A percentile compares a stretch with the other conserved stretches of the same genome.
Evolutionary conservation across 2,888 invertebrate genomes (phyloP).

Genomic region (Chrysina gloriosa): DNA sequence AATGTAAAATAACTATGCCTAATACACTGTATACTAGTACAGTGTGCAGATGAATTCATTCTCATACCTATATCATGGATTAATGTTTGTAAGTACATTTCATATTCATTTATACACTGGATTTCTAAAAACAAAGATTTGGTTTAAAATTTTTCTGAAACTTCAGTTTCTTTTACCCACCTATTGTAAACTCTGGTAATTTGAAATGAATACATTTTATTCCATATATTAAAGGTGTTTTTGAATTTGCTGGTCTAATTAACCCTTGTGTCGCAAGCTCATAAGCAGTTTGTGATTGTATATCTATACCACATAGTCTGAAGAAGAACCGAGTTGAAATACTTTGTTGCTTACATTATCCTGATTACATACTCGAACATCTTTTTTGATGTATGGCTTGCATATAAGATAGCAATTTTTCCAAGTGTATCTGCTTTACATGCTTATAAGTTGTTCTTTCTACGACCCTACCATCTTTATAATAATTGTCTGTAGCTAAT

Average conservation of each 20-base stretch:
- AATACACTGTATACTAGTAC: slow-evolving; percentile 82
- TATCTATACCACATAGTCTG: slow-evolving; percentile 81
- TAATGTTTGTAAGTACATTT: slow-evolving; percentile 79
- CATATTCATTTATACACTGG: slow-evolving; percentile 87
- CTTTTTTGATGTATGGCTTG: slow-evolving; percentile 88
- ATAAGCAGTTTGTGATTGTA: slow-evolving; percentile 90
- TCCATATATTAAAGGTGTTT: slow-evolving; percentile 84
- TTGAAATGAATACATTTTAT: slow-evolving; percentile 86
- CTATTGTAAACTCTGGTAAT: slow-evolving; percentile 86
- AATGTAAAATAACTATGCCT: slow-evolving; percentile 85
- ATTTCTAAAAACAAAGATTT: slow-evolving; percentile 73
- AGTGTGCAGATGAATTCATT: slow-evolving; percentile 83
- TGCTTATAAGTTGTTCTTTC: slow-evolving; percentile 78
- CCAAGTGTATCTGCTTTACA: slow-evolving; percentile 76
- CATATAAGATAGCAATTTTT: slow-evolving; percentile 79
- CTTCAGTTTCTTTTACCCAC: slow-evolving; percentile 63
- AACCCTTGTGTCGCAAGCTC: slow-evolving; percentile 87
- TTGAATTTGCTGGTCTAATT: slow-evolving; percentile 77
- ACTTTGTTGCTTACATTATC: neutral
- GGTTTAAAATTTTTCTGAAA: neutral
- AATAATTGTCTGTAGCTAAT: slow-evolving; percentile 78
- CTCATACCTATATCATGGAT: slow-evolving; percentile 86
- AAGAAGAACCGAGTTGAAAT: slow-evolving; percentile 24
- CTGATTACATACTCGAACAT: slow-evolving; percentile 81
- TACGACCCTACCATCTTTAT: slow-evolving; percentile 77